These are phyloP conservation scores for Octopus bimaculoides DNA, from an alignment of 1,140 invertebrate genomes.

Conservation along the genomic window DNA sequence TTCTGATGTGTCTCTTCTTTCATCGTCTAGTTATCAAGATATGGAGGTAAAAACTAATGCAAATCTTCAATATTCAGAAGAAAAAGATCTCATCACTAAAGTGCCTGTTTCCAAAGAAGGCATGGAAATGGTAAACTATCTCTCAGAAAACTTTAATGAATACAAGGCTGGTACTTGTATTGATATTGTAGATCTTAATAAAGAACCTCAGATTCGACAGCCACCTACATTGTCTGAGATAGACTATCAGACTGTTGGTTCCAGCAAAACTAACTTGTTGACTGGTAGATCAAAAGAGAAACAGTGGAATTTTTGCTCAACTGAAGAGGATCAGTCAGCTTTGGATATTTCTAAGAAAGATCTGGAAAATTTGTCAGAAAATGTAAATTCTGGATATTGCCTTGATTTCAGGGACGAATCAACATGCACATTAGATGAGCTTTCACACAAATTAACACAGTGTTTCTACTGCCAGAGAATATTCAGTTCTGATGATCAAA, in stretches of 20 bases:
- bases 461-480: neutral
- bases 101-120: neutral
- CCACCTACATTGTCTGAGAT: neutral
- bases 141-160: neutral
- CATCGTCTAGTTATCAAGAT: neutral
- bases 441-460: neutral
- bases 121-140: neutral
- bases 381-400: neutral
- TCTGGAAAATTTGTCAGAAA: neutral
- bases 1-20: neutral
- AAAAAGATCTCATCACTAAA: neutral
- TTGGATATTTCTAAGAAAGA: neutral
- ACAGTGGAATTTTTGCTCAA: neutral
- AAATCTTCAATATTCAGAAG: neutral
- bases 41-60: neutral
- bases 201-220: neutral
- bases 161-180: neutral
- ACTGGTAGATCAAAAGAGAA: neutral
- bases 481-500: neutral
- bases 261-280: neutral
- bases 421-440: neutral
- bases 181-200: neutral
- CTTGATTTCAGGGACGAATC: neutral
- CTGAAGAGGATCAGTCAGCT: neutral
- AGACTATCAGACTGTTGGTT: neutral